Conservation (phyloP, 2,113 vertebrate species). For the Scytalopus superciliaris region DNA sequence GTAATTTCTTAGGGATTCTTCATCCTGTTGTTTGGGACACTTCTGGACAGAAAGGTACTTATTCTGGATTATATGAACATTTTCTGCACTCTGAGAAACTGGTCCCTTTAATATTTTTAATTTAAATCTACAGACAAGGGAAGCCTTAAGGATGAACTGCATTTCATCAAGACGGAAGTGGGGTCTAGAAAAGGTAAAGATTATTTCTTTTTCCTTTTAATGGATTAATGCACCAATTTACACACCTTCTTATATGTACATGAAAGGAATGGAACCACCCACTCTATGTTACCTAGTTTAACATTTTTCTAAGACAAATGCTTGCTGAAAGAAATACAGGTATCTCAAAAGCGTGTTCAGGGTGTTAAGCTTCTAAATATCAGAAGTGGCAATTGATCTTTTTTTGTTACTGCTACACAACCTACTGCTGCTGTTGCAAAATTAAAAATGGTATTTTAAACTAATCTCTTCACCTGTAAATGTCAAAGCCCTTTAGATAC, state of each 20-base stretch:
- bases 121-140: constrained; percentile 67
- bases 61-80: not conserved
- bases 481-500: not conserved
- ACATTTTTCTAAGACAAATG: not conserved
- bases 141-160: constrained; percentile 66
- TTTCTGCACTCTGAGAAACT: not conserved
- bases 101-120: not conserved
- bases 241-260: not conserved
- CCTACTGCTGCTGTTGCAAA: not conserved
- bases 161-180: constrained; percentile 30
- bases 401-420: not conserved
- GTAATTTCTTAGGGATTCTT: constrained; percentile 71
- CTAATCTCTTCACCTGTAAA: not conserved
- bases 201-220: not conserved
- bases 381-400: not conserved
- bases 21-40: constrained; percentile 75
- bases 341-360: not conserved
- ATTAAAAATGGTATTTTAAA: not conserved
- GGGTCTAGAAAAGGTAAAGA: constrained; percentile 61
- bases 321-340: not conserved
- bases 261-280: not conserved
- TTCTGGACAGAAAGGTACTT: constrained; percentile 78
- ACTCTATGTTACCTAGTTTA: not conserved
- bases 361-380: not conserved
- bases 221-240: not conserved